Percentiles rank a stretch among this genome's conserved stretches.
phyloP scores from a whole-genome alignment of 2,113 vertebrate species.

The Hiodon alosoides region DNA sequence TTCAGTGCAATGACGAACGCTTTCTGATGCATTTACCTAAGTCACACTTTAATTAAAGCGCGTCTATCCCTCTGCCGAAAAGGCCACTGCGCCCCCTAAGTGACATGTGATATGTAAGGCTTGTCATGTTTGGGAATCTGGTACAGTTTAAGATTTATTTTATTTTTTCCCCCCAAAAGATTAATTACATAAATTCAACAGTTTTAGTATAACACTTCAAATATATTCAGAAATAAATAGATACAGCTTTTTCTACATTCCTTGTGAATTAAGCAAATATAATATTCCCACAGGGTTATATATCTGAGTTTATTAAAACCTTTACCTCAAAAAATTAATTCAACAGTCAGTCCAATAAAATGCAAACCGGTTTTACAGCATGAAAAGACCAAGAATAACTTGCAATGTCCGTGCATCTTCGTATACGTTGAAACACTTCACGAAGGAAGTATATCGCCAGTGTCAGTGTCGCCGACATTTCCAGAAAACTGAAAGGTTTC shows the following conservation, averaged over 20 bases:
- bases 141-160: conserved; percentile 10
- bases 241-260: conserved; percentile 54
- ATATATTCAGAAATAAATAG: conserved; percentile 65
- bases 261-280: conserved; percentile 57
- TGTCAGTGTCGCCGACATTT: not conserved
- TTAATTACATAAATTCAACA: conserved; percentile 63
- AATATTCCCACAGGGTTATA: conserved; percentile 14
- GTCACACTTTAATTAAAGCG: conserved; percentile 63
- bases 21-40: conserved; percentile 59
- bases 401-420: conserved; percentile 40
- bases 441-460: not conserved
- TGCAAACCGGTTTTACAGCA: too few species aligned
- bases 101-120: conserved; percentile 53
- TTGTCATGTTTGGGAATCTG: conserved; percentile 63
- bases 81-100: conserved; percentile 60
- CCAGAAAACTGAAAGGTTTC: not conserved
- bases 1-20: conserved; percentile 67
- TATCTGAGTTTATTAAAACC: not conserved
- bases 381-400: too few species aligned
- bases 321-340: conserved; percentile 43
- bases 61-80: conserved; percentile 51
- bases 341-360: conserved; percentile 32
- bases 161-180: conserved; percentile 42
- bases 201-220: conserved; percentile 58
- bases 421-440: conserved; percentile 37